Evolutionary conservation across 2,113 vertebrate genomes (phyloP).

Genomic region (Eretmochelys imbricata): DNA sequence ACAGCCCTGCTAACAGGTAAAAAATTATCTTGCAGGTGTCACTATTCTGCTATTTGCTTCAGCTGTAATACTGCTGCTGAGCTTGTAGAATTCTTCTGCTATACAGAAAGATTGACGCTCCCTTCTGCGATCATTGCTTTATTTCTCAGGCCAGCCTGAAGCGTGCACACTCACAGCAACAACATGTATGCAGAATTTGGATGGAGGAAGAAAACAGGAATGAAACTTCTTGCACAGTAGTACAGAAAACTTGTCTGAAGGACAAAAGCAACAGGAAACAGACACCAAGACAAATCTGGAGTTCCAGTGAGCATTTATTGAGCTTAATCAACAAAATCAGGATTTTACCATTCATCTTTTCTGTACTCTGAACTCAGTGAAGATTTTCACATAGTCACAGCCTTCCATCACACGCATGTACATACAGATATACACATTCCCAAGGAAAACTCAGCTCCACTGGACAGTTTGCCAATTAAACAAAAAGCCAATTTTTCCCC

Average conservation of each 20-base stretch:
- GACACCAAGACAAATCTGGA: not conserved
- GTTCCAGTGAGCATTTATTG: constrained; percentile 89
- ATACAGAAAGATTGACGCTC: fast-evolving
- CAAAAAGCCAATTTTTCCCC: constrained; percentile 77
- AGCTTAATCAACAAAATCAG: constrained; percentile 79
- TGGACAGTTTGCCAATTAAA: constrained; percentile 82
- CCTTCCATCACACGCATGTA: constrained; percentile 17
- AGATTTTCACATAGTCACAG: constrained; percentile 56
- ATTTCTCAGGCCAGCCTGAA: not conserved
- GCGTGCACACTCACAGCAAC: fast-evolving
- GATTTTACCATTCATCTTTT: constrained; percentile 76
- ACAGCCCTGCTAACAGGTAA: not conserved
- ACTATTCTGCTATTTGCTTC: fast-evolving
- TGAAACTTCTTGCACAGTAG: fast-evolving
- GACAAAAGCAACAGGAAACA: not conserved
- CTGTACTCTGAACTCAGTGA: constrained; percentile 52
- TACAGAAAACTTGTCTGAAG: not conserved
- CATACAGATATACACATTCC: constrained; percentile 65
- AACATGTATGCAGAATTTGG: fast-evolving
- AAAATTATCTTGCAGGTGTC: not conserved
- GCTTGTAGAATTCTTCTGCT: fast-evolving
- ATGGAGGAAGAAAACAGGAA: fast-evolving
- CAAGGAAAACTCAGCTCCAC: constrained; percentile 75
- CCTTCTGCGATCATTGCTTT: not conserved
- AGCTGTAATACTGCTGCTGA: fast-evolving